phyloP scores from a whole-genome alignment of 2,888 invertebrate genomes.

The Cremastinae sp. region DNA sequence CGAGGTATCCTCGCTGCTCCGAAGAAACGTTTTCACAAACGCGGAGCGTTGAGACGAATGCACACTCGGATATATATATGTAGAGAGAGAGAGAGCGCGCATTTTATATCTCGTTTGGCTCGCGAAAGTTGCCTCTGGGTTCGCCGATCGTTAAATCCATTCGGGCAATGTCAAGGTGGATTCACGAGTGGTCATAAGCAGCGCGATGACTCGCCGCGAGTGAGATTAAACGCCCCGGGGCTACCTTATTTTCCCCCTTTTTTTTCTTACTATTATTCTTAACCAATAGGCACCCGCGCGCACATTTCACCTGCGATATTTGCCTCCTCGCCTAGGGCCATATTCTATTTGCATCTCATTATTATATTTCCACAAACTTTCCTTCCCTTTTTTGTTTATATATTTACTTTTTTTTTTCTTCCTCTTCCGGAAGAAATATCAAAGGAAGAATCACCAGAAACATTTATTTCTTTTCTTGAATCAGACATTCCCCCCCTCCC shows the following conservation, averaged over 20 bases:
- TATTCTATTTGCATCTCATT: constrained; percentile 62
- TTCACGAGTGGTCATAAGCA: constrained; percentile 39
- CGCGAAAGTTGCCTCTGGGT: constrained; percentile 58
- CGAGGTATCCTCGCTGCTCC: constrained; percentile 18
- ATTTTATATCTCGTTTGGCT: constrained; percentile 58
- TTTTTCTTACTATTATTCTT: too few relatives aligned
- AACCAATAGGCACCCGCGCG: constrained; percentile 47
- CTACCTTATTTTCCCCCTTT: constrained; percentile 52
- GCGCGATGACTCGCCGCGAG: constrained; percentile 31
- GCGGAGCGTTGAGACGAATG: background rate
- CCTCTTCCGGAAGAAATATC: too few relatives aligned
- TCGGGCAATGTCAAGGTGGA: constrained; percentile 65
- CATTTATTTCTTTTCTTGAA: too few relatives aligned
- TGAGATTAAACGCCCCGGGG: constrained; percentile 53
- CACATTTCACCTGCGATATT: constrained; percentile 23
- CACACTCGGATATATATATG: constrained; percentile 11
- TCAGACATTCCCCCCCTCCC: too few relatives aligned
- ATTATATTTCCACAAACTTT: too few relatives aligned
- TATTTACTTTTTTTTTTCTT: too few relatives aligned
- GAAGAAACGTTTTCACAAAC: constrained; percentile 22
- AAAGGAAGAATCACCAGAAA: too few relatives aligned
- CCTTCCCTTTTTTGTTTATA: too few relatives aligned
- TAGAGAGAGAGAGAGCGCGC: constrained; percentile 30
- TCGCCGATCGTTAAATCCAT: constrained; percentile 64
- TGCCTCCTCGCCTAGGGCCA: constrained; percentile 38